phyloP scores from a whole-genome alignment of 1,140 invertebrate species.

The Caenorhabditis briggsae region DNA sequence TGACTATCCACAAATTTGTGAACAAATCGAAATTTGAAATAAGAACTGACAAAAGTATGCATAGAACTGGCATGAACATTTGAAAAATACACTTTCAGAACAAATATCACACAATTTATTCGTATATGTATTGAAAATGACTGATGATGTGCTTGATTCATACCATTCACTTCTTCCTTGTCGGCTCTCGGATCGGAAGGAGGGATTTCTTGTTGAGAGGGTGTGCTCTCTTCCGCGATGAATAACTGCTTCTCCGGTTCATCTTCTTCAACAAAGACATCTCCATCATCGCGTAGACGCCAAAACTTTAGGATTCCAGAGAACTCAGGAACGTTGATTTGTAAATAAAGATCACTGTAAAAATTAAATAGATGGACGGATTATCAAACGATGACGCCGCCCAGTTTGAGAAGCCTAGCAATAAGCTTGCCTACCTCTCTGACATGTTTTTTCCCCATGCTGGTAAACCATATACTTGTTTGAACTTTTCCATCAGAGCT shows the following conservation, averaged over 20 bases:
- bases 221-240: neutral
- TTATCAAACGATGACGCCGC: no score
- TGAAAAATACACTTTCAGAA: no score
- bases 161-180: no score
- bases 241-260: neutral
- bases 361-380: neutral
- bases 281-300: neutral
- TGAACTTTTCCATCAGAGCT: constrained; percentile 6
- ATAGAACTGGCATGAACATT: no score
- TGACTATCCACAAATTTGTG: no score
- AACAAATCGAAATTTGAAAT: no score
- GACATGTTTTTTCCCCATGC: constrained; percentile 38
- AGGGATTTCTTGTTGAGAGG: neutral
- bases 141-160: no score
- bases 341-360: constrained; percentile 19
- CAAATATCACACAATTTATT: no score
- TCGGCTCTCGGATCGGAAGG: neutral
- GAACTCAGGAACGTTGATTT: neutral
- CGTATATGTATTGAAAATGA: no score
- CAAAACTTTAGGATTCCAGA: neutral
- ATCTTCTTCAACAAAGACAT: neutral
- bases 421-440: neutral
- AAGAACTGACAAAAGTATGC: no score
- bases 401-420: no score
- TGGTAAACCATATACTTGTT: constrained; percentile 28